Percentiles rank a stretch among this genome's conserved stretches.
These are phyloP conservation scores for Pogonocherus hispidulus DNA, from an alignment of 2,888 invertebrate genomes.

Conservation along the genomic window DNA sequence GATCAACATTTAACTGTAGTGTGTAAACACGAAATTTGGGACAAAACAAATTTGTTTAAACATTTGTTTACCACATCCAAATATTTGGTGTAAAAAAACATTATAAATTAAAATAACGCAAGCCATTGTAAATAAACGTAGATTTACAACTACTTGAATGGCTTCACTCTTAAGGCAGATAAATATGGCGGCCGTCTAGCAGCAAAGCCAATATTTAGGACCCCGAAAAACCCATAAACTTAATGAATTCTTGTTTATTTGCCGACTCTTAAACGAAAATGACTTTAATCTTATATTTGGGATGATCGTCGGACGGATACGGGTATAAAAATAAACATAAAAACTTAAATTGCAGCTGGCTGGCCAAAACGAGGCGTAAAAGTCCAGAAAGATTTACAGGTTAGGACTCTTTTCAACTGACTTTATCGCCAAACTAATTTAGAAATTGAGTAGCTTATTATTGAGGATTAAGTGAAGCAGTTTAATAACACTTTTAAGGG, in stretches of 20 bases:
- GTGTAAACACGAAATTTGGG: conserved; percentile 23
- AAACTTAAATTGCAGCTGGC: not conserved
- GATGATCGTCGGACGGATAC: conserved; percentile 6
- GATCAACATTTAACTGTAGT: conserved; percentile 5
- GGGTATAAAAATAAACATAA: conserved; percentile 3
- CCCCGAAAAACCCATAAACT: conserved; percentile 10
- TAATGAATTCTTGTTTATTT: conserved; percentile 22
- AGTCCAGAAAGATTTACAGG: not conserved
- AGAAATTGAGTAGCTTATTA: not conserved
- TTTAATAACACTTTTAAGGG: no score
- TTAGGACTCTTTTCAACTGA: not conserved
- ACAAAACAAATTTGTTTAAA: conserved; percentile 26
- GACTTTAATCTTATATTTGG: conserved; percentile 27
- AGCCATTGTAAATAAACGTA: conserved; percentile 7
- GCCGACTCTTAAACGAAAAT: conserved; percentile 27
- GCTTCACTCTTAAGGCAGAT: conserved; percentile 3
- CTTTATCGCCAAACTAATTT: not conserved
- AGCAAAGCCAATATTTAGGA: conserved; percentile 11
- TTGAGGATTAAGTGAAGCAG: no score
- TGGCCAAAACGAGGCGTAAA: not conserved
- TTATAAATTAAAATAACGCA: conserved; percentile 28
- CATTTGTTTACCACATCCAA: conserved; percentile 6
- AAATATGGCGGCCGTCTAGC: conserved; percentile 10
- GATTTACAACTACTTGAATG: conserved; percentile 20
- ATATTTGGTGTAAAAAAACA: conserved; percentile 20